Percentiles rank a stretch among this genome's conserved stretches.
These are phyloP conservation scores for Bubo blakistoni DNA, from an alignment of 2,113 vertebrate species.

Conservation along the genomic window DNA sequence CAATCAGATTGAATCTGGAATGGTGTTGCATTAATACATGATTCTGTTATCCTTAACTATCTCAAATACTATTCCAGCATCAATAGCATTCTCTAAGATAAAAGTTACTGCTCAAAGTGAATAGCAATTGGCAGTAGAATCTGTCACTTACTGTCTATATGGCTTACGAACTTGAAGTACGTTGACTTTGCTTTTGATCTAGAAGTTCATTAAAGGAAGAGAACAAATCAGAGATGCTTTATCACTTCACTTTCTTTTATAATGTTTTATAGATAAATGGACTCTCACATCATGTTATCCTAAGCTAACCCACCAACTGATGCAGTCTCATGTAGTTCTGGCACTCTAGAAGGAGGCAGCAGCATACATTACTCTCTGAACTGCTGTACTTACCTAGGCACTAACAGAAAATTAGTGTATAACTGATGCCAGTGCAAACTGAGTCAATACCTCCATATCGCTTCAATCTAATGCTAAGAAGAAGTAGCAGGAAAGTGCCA, in stretches of 20 bases:
- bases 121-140: conserved; percentile 13
- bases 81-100: conserved; percentile 23
- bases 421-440: background rate
- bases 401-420: background rate
- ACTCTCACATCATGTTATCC: background rate
- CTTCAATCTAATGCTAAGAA: background rate
- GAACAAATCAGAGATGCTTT: conserved; percentile 52
- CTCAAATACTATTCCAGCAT: conserved; percentile 7
- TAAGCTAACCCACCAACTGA: background rate
- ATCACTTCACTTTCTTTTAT: conserved; percentile 32
- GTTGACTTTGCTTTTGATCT: conserved; percentile 45
- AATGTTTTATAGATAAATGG: conserved; percentile 57
- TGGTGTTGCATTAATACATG: conserved; percentile 27
- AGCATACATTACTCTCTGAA: background rate
- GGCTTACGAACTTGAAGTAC: background rate
- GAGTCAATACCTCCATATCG: background rate
- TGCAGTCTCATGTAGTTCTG: background rate
- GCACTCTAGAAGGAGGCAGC: background rate
- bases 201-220: conserved; percentile 42
- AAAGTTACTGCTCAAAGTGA: conserved; percentile 30
- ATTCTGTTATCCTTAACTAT: conserved; percentile 38
- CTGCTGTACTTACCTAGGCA: background rate
- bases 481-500: background rate
- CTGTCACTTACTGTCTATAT: background rate
- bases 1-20: conserved; percentile 30